Conservation (phyloP, 1,140 invertebrate species). For the Agrypnia vestita region DNA sequence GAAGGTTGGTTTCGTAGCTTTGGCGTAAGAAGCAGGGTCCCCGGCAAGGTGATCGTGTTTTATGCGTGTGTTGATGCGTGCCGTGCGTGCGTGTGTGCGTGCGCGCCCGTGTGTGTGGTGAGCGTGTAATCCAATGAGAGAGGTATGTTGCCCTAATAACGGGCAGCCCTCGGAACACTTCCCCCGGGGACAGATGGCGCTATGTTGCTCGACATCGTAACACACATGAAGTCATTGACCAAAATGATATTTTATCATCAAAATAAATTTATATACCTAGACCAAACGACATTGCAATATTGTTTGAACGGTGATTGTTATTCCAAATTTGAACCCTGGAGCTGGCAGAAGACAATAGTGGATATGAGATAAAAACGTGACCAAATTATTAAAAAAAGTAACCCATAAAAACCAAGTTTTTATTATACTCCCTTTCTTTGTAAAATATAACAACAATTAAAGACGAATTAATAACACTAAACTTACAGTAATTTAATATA, state of each 20-base stretch:
- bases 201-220: slow-evolving; percentile 37
- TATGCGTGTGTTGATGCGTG: slow-evolving; percentile 11
- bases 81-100: slow-evolving; percentile 11
- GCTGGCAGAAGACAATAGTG: no score
- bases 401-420: no score
- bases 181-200: slow-evolving; percentile 50
- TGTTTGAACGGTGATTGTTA: no score
- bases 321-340: no score
- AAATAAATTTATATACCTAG: no score
- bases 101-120: slow-evolving; percentile 15
- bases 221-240: background rate
- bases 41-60: slow-evolving; percentile 33
- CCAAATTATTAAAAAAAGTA: no score
- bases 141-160: slow-evolving; percentile 51
- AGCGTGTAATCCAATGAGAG: slow-evolving; percentile 50
- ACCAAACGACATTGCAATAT: no score
- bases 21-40: background rate
- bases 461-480: no score
- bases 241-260: background rate
- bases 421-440: no score
- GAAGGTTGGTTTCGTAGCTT: slow-evolving; percentile 1
- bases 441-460: no score
- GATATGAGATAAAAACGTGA: no score
- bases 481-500: no score
- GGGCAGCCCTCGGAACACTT: slow-evolving; percentile 46